Evolutionary conservation across 2,888 invertebrate species (phyloP).

Genomic region (Pandemis heparana): DNA sequence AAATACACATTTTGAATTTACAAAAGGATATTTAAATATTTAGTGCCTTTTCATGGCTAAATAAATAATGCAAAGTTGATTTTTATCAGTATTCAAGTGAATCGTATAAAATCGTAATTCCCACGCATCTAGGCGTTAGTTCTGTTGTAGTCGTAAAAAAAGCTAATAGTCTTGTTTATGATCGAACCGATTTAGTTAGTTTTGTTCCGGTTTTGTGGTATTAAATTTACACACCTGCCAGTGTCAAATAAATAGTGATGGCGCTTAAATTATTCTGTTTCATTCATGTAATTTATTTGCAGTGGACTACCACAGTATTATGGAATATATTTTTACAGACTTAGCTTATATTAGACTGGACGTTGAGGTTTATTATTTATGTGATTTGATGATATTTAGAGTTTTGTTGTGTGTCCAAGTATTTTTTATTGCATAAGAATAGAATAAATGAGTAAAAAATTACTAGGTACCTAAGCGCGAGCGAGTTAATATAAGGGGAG

Average conservation of each 20-base stretch:
- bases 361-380: background rate
- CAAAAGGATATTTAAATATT: background rate
- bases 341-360: background rate
- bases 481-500: too few species aligned
- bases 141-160: slow-evolving; percentile 38
- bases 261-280: slow-evolving; percentile 1
- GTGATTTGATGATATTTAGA: too few species aligned
- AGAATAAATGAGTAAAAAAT: too few species aligned
- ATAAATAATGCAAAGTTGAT: slow-evolving; percentile 24
- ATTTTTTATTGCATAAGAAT: too few species aligned
- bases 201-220: slow-evolving; percentile 35
- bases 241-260: slow-evolving; percentile 15
- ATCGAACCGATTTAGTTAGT: slow-evolving; percentile 36
- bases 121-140: slow-evolving; percentile 34
- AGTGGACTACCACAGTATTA: background rate
- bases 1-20: too few species aligned
- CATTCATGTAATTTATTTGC: slow-evolving; percentile 7
- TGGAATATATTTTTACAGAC: background rate
- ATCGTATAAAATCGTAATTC: slow-evolving; percentile 30
- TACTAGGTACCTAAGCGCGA: too few species aligned
- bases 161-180: slow-evolving; percentile 33
- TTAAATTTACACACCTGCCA: slow-evolving; percentile 35
- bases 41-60: background rate
- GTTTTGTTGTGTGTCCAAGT: too few species aligned
- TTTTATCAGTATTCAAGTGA: slow-evolving; percentile 23